Evolutionary conservation across 2,797 vertebrate species (phyloP).

Genomic region (Discoglossus pictus): DNA sequence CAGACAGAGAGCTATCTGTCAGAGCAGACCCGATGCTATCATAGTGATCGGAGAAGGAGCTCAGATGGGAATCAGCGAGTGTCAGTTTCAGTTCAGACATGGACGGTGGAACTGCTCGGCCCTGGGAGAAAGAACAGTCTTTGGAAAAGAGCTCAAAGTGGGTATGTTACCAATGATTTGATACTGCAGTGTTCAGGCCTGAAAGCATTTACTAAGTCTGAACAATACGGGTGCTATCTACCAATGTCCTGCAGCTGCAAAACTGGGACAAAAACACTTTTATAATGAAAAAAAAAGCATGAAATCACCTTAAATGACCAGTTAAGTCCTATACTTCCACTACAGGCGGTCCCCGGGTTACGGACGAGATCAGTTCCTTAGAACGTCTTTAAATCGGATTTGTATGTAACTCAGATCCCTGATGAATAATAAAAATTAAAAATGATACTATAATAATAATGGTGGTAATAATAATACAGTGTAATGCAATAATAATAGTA

Average conservation of each 20-base stretch:
- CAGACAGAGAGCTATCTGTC: constrained; percentile 95
- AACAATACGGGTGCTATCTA: constrained; percentile 20
- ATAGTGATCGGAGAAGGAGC: constrained; percentile 97
- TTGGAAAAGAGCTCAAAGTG: constrained; percentile 97
- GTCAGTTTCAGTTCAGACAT: constrained; percentile 94
- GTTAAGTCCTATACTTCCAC: no score
- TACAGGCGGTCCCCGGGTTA: no score
- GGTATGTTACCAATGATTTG: constrained; percentile 78
- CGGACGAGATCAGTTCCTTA: no score
- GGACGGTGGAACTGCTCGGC: constrained; percentile 98
- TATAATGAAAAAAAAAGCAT: no score
- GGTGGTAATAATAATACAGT: no score
- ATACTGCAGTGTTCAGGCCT: neutral
- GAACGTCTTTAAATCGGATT: no score
- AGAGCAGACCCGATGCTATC: constrained; percentile 95
- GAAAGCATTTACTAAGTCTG: neutral
- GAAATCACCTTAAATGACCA: no score
- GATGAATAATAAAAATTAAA: no score
- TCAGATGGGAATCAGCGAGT: constrained; percentile 96
- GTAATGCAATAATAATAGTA: no score
- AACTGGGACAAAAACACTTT: constrained; percentile 35
- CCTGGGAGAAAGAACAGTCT: constrained; percentile 92
- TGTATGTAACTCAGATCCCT: no score
- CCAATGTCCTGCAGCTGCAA: constrained; percentile 8
- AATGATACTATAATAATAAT: no score